Evolutionary conservation across 2,113 vertebrate genomes (phyloP).

Genomic region (Dascyllus trimaculatus): DNA sequence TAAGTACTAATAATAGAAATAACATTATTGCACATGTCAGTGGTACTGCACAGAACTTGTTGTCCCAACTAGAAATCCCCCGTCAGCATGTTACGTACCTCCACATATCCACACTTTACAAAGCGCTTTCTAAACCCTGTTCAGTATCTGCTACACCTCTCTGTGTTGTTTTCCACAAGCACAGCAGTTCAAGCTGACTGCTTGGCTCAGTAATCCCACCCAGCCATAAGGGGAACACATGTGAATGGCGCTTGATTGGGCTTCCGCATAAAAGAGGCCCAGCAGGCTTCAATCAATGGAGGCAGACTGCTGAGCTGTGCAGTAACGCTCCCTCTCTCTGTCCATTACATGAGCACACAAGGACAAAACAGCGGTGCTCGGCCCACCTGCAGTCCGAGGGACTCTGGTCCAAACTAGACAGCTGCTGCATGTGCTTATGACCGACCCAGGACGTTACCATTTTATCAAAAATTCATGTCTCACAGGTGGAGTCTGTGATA

Average conservation of each 20-base stretch:
- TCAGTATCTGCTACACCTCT: constrained; percentile 15
- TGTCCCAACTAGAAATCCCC: constrained; percentile 6
- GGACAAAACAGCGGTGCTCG: constrained; percentile 35
- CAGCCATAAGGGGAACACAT: constrained; percentile 45
- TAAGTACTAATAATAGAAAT: no score
- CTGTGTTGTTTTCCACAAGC: constrained; percentile 46
- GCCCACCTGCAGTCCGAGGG: constrained; percentile 30
- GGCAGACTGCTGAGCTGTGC: constrained; percentile 68
- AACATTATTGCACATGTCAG: no score
- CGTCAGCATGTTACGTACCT: constrained; percentile 18
- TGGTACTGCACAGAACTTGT: background rate
- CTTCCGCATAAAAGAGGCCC: constrained; percentile 66
- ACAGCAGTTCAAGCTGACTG: constrained; percentile 48
- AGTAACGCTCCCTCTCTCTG: constrained; percentile 38
- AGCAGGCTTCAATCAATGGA: constrained; percentile 63
- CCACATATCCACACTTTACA: constrained; percentile 22
- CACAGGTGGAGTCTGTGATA: no score
- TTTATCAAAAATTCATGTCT: no score
- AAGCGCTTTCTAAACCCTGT: constrained; percentile 35
- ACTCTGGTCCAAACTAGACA: constrained; percentile 1
- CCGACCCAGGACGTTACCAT: background rate
- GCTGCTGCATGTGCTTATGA: background rate
- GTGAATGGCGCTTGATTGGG: constrained; percentile 60
- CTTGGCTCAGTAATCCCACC: constrained; percentile 56
- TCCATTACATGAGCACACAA: constrained; percentile 59